Conservation (phyloP, 1,140 invertebrate species). For the Dryas iulia region DNA sequence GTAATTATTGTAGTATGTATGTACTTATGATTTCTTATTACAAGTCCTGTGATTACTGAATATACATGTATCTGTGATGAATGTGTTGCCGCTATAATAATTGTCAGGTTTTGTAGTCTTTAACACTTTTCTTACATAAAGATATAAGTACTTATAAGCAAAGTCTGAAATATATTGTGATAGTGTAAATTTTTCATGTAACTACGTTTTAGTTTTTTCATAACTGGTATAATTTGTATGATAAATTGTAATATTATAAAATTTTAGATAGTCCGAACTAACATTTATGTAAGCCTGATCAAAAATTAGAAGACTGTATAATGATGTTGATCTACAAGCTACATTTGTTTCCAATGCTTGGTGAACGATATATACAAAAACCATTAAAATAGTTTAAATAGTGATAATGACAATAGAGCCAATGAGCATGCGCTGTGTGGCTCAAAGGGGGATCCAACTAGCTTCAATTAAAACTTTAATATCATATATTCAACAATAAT, state of each 20-base stretch:
- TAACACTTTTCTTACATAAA: slow-evolving; percentile 43
- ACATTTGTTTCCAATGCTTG: slow-evolving; percentile 18
- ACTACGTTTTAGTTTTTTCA: slow-evolving; percentile 26
- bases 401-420: slow-evolving; percentile 19
- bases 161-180: slow-evolving; percentile 70
- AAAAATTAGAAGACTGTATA: slow-evolving; percentile 28
- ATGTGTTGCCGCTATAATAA: slow-evolving; percentile 32
- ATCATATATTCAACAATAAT: too few relatives aligned
- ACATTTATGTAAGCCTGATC: slow-evolving; percentile 13
- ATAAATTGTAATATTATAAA: slow-evolving; percentile 31
- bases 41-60: slow-evolving; percentile 4
- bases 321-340: slow-evolving; percentile 22
- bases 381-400: slow-evolving; percentile 14
- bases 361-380: slow-evolving; percentile 11
- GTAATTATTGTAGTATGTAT: not conserved
- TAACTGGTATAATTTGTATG: slow-evolving; percentile 37
- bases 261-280: slow-evolving; percentile 13
- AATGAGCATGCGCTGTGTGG: slow-evolving; percentile 9
- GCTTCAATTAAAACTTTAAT: not conserved
- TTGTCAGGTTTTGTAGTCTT: slow-evolving; percentile 25
- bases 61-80: slow-evolving; percentile 49
- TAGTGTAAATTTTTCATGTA: slow-evolving; percentile 47
- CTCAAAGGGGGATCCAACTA: too few relatives aligned
- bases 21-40: not conserved
- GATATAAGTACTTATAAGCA: slow-evolving; percentile 29